These are phyloP conservation scores for Brachionus calyciflorus DNA, from an alignment of 1,140 invertebrate species.

Conservation along the genomic window DNA sequence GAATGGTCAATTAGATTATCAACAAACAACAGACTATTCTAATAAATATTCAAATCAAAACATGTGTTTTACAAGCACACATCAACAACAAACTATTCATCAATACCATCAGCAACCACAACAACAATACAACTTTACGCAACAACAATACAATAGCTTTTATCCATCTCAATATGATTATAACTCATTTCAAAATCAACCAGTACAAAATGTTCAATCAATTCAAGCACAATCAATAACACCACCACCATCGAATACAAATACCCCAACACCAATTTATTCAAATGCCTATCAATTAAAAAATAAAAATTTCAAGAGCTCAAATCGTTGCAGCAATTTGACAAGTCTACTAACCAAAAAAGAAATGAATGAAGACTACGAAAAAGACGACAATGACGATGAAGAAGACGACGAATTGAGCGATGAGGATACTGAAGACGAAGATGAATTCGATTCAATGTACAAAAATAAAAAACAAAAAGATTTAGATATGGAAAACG, in stretches of 20 bases:
- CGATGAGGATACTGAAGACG: slow-evolving; percentile 9
- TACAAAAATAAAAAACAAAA: slow-evolving; percentile 7
- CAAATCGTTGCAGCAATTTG: not conserved
- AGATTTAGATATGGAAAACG: not conserved
- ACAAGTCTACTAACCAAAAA: slow-evolving; percentile 28
- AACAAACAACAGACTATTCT: slow-evolving; percentile 13
- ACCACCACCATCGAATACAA: slow-evolving; percentile 24
- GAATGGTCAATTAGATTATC: slow-evolving; percentile 41
- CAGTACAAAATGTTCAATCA: not conserved
- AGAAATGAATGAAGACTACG: not conserved
- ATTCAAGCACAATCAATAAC: not conserved
- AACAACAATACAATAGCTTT: slow-evolving; percentile 1
- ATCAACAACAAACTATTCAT: not conserved
- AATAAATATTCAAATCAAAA: slow-evolving; percentile 15
- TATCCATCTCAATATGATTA: slow-evolving; percentile 33
- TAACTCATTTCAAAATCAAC: not conserved
- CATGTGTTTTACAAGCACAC: not conserved
- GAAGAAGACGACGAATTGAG: slow-evolving; percentile 4
- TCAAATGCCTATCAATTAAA: not conserved
- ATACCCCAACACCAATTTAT: slow-evolving; percentile 13
- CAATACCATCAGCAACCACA: not conserved
- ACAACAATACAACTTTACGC: not conserved
- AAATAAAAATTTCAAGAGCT: not conserved
- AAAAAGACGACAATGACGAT: slow-evolving; percentile 26
- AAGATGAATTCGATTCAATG: not conserved